Conservation (phyloP, 2,797 vertebrate genomes). For the Muraenolepis orangiensis region DNA sequence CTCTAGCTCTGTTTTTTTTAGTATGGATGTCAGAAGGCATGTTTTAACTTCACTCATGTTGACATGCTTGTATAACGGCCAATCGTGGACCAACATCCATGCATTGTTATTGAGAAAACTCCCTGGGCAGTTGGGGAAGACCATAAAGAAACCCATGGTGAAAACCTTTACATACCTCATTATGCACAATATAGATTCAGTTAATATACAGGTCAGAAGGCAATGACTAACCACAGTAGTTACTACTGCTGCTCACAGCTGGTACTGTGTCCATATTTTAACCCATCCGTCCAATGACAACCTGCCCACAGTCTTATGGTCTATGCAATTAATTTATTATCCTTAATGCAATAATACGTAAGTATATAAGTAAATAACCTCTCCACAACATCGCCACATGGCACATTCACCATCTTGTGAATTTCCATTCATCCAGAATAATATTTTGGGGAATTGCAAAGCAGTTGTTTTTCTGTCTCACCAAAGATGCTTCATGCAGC, state of each 20-base stretch:
- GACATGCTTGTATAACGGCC: constrained; percentile 43
- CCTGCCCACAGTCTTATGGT: constrained; percentile 54
- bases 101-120: constrained; percentile 46
- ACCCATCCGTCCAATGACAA: constrained; percentile 57
- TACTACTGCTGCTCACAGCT: constrained; percentile 66
- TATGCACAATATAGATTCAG: constrained; percentile 55
- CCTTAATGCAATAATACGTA: constrained; percentile 63
- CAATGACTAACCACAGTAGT: constrained; percentile 47
- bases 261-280: constrained; percentile 67
- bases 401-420: constrained; percentile 2
- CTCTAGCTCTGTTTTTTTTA: constrained; percentile 46
- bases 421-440: not conserved
- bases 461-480: constrained; percentile 7
- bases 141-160: constrained; percentile 38
- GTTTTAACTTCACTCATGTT: constrained; percentile 36
- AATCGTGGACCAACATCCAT: constrained; percentile 38
- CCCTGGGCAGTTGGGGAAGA: constrained; percentile 43
- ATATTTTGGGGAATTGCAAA: constrained; percentile 41
- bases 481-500: too few species aligned
- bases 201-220: constrained; percentile 47
- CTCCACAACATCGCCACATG: constrained; percentile 31
- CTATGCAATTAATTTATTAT: constrained; percentile 72
- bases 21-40: constrained; percentile 44
- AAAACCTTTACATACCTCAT: constrained; percentile 68
- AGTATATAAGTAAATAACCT: constrained; percentile 50